phyloP scores from a whole-genome alignment of 2,797 vertebrate genomes.

The Ceryle rudis region DNA sequence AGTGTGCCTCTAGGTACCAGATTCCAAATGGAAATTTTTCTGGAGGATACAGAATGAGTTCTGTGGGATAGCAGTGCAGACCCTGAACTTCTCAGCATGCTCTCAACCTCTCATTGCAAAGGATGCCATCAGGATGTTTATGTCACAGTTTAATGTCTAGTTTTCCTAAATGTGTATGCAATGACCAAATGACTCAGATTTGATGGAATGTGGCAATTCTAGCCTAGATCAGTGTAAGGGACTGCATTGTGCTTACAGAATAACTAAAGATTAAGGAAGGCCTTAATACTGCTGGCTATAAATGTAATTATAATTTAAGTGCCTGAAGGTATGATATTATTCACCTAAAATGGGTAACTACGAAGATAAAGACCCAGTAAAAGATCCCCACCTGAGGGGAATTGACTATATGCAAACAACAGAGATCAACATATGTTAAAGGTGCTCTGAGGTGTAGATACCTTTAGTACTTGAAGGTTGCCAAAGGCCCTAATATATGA shows the following conservation, averaged over 20 bases:
- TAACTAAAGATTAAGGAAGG: neutral
- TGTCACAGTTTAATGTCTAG: neutral
- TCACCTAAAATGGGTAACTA: neutral
- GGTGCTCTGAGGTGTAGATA: neutral
- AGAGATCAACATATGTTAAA: neutral
- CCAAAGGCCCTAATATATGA: neutral
- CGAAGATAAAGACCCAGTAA: neutral
- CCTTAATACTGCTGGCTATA: neutral
- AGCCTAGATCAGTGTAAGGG: neutral
- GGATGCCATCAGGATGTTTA: constrained; percentile 73
- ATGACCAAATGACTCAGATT: neutral
- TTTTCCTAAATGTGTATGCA: neutral
- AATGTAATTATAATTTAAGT: neutral
- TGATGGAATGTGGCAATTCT: neutral
- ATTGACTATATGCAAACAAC: neutral
- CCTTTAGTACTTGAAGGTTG: neutral
- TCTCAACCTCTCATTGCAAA: constrained; percentile 71
- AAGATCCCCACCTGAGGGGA: neutral
- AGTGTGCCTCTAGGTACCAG: constrained; percentile 57
- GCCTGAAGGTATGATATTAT: neutral
- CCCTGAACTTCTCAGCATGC: constrained; percentile 66
- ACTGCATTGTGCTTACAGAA: neutral
- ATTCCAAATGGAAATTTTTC: constrained; percentile 68
- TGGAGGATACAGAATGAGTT: constrained; percentile 79
- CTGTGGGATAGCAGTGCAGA: constrained; percentile 71